Evolutionary conservation across 2,797 vertebrate genomes (phyloP), one percentile per base, ranked within the genome.

Genomic region (Lerista edwardsae): DNA sequence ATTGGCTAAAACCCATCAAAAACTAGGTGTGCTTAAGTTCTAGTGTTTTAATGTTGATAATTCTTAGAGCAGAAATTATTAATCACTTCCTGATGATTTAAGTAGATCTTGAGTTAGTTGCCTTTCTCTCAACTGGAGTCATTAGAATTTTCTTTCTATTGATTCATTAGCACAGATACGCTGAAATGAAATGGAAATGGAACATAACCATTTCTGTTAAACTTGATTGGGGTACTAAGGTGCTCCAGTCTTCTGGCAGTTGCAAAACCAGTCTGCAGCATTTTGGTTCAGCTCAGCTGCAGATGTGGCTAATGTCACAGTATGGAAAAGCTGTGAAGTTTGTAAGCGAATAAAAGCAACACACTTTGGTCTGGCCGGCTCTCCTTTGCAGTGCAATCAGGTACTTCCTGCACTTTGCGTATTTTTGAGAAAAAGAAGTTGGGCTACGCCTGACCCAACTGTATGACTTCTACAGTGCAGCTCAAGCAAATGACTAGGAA

Each of bases 401-500:
- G 1, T 59, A 25, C 34, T 41, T 69, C 68, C 31, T 15, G 4
- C 31, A 47, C 17, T 19, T 36, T 81, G 9, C 19, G 61, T 47
- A 71, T 23, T 76, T 69, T n/a, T 31, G 36, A 75, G 39, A 47
- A 62, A 81, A 47, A 75, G 55, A 47, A 79, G 17, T 47, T 61
- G 21, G 39, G 59, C 57, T 76, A 27, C 81, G 72, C 44, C 57
- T 51, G 55, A 76, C 29, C 31, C 17, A 39, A 25, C 65, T 64
- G 36, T 76, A 51, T 62, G 55, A 25, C 31, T 51, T 76, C 74
- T 77, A n/a, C 41, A 51, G 11, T 23, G 68, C n/a, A 86, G 41
- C 44, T 77, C 47, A 84, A 69, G 64, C 41, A 36, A 71, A 77
- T 82, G 62, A 64, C 64, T 76, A 81, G 84, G 84, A 86, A 82